A percentile compares a stretch with the other conserved stretches of the same genome.
phyloP scores from a whole-genome alignment of 2,888 invertebrate genomes.

The Rhamphomyia laevipes region DNA sequence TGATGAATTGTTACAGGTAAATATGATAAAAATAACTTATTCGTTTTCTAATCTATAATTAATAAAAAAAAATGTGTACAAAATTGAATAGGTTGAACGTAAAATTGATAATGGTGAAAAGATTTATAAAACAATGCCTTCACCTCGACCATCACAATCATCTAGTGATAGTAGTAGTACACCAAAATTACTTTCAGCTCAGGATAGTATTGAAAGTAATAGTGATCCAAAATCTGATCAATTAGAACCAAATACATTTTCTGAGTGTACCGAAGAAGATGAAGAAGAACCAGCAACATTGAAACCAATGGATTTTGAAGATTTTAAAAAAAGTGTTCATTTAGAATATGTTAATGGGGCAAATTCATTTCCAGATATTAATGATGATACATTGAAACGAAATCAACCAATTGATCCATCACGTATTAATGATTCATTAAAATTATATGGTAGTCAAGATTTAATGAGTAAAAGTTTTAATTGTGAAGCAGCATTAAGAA shows the following conservation, averaged over 20 bases:
- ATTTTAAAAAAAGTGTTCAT: constrained; percentile 36
- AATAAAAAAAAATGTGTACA: no score
- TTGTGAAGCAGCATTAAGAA: constrained; percentile 34
- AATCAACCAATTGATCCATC: constrained; percentile 41
- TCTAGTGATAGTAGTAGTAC: constrained; percentile 33
- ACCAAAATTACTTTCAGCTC: constrained; percentile 25
- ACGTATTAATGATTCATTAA: constrained; percentile 38
- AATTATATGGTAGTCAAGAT: constrained; percentile 36
- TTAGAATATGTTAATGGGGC: constrained; percentile 36
- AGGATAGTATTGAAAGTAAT: constrained; percentile 18
- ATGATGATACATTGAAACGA: constrained; percentile 34
- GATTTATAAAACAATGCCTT: constrained; percentile 59
- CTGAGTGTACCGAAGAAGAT: constrained; percentile 26
- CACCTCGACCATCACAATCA: constrained; percentile 45
- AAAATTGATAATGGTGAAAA: constrained; percentile 50
- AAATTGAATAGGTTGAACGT: constrained; percentile 46
- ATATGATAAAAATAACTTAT: not conserved
- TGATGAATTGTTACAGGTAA: constrained; percentile 50
- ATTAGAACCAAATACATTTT: constrained; percentile 21
- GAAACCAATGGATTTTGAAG: constrained; percentile 38
- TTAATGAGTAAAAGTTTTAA: constrained; percentile 38
- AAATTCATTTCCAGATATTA: constrained; percentile 33
- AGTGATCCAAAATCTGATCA: constrained; percentile 16
- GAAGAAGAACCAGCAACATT: constrained; percentile 27
- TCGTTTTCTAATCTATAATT: no score